A percentile compares a stretch with the other conserved stretches of the same genome.
Evolutionary conservation across 1,140 invertebrate genomes (phyloP).

Genomic region (Rhopalosiphum maidis): DNA sequence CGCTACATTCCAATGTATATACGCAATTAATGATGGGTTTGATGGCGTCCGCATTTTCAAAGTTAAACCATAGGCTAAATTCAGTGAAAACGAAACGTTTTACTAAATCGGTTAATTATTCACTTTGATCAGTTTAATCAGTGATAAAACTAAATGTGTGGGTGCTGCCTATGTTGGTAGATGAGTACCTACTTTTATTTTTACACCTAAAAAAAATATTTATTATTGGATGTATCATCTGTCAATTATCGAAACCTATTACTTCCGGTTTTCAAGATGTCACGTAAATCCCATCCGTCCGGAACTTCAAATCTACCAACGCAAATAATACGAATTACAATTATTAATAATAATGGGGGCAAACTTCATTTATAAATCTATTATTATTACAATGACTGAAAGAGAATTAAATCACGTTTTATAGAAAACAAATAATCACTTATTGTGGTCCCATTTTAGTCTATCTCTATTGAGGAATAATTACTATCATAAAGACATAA

Average conservation of each 20-base stretch:
- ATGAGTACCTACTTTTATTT: background rate
- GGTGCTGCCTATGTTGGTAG: background rate
- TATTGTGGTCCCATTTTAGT: background rate
- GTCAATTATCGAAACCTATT: background rate
- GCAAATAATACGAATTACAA: background rate
- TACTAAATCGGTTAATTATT: background rate
- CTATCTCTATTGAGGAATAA: background rate
- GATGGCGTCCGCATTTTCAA: background rate
- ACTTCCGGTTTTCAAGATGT: background rate
- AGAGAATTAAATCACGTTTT: background rate
- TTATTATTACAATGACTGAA: background rate
- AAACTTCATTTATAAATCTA: background rate
- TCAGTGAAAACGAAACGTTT: background rate
- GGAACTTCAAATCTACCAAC: background rate
- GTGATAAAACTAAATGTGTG: background rate
- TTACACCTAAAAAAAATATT: background rate
- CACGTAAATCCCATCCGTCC: background rate
- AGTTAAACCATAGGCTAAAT: background rate
- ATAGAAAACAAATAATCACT: background rate
- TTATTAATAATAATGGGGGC: background rate
- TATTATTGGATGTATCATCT: background rate
- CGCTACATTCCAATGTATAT: background rate
- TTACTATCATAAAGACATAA: too few species aligned
- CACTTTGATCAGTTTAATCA: background rate
- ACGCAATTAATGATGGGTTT: background rate